Percentiles rank a stretch among this genome's conserved stretches.
Conservation (phyloP, 2,113 vertebrate genomes). For the Diphyllodes magnificus region DNA sequence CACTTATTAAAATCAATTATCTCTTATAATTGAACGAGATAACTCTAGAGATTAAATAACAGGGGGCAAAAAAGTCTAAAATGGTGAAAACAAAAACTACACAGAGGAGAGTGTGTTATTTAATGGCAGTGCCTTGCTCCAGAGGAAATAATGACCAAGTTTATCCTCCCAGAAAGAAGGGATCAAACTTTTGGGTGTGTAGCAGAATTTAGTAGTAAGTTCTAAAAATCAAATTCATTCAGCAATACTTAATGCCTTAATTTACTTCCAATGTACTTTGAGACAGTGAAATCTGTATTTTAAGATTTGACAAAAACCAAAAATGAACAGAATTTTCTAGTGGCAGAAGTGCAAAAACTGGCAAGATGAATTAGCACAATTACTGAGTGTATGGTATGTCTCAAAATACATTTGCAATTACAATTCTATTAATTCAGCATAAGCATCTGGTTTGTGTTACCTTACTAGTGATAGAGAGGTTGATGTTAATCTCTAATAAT, state of each 20-base stretch:
- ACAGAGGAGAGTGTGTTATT: neutral
- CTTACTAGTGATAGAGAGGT: neutral
- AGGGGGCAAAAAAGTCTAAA: neutral
- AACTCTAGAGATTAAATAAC: neutral
- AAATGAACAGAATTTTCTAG: neutral
- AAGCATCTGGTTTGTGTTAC: neutral
- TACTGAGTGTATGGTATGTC: neutral
- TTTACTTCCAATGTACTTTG: neutral
- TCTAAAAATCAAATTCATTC: neutral
- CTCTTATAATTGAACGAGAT: neutral
- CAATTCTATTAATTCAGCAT: neutral
- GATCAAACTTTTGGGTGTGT: neutral
- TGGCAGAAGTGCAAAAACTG: neutral
- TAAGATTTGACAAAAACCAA: neutral
- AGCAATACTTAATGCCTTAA: constrained; percentile 5
- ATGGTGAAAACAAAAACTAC: neutral
- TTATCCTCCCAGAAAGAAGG: neutral
- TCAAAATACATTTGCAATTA: neutral
- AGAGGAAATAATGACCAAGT: neutral
- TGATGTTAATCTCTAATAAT: neutral
- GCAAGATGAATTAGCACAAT: neutral
- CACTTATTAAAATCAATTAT: constrained; percentile 25
- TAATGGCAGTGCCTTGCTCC: neutral
- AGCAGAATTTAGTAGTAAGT: neutral
- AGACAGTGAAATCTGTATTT: constrained; percentile 12